phyloP scores from a whole-genome alignment of 2,113 vertebrate genomes.

The Syrmaticus mikado region DNA sequence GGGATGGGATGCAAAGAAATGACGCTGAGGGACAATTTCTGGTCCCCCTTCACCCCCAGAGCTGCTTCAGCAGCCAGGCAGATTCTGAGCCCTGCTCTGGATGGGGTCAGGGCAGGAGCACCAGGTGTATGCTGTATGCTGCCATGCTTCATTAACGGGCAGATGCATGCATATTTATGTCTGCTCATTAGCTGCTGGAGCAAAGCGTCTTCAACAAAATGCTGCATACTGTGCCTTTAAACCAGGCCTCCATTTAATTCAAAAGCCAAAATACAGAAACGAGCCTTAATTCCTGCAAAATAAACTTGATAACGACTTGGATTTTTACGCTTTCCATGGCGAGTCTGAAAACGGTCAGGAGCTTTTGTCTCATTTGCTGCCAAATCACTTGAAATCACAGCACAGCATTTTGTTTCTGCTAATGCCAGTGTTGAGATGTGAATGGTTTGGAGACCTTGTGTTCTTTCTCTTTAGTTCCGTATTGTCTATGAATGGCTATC shows the following conservation, averaged over 20 bases:
- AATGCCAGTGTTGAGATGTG: constrained; percentile 49
- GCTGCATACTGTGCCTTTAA: constrained; percentile 15
- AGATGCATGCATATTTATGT: constrained; percentile 69
- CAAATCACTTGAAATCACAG: constrained; percentile 13
- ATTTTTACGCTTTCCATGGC: not conserved
- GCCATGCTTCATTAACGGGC: constrained; percentile 41
- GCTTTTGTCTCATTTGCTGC: not conserved
- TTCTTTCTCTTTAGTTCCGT: constrained; percentile 34
- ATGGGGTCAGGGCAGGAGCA: not conserved
- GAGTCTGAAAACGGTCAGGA: not conserved
- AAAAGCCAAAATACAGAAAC: no score
- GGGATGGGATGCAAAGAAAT: not conserved
- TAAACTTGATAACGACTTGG: not conserved
- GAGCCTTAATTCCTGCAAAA: not conserved
- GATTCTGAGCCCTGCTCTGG: not conserved
- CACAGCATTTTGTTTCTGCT: constrained; percentile 61
- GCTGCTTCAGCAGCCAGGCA: not conserved
- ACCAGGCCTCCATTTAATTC: not conserved
- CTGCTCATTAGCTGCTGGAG: constrained; percentile 65
- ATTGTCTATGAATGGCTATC: constrained; percentile 76
- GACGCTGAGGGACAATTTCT: not conserved
- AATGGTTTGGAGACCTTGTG: constrained; percentile 59
- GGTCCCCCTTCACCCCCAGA: not conserved
- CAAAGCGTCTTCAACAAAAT: constrained; percentile 15
- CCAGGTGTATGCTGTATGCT: not conserved